Evolutionary conservation across 2,888 invertebrate species (phyloP), one percentile per base, ranked within the genome.

Genomic region (Pantelozetes paolii): DNA sequence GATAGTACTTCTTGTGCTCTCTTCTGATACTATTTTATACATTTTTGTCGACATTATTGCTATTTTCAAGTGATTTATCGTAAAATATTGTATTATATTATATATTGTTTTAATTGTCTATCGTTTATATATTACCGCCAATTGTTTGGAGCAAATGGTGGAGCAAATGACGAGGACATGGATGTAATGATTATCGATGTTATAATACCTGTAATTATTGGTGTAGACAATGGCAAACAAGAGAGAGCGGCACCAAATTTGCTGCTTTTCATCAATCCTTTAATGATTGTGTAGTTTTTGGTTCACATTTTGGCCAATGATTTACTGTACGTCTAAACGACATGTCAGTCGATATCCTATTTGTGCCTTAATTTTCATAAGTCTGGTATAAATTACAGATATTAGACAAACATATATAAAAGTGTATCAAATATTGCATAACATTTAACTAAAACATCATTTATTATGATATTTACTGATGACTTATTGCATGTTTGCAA

Each of bases 151-250:
- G 36, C 11, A 36, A n/a, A 50, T 50, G 15, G 50, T 50, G 15
- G n/a, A 20, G n/a, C 50, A 50, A 50, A 50, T 50, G 50, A 50
- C 20, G 50, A 50, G n/a, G 45, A 50, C 50, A 50, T 50, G 45
- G 45, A 50, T 50, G 20, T 20, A 50, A 30, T 59, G 28, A 59
- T 59, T 59, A 59, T 59, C 15, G 1, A 1, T 5, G 59, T 26
- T 59, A 13, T 59, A 59, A 59, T 59, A 59, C 59, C 59, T 26
- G 59, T 59, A 59, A 59, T 59, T 30, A 59, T 59, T 59, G 59
- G 59, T 26, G 26, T 26, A 59, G 15, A 30, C n/a, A 28, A 20
- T 26, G 28, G 50, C 8, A 50, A 50, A 50, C 6, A 50, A 18
- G 20, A 50, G 50, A 50, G 18, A 18, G 50, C 50, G 50, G 9